These are phyloP conservation scores for Ceratina calcarata DNA, from an alignment of 1,140 invertebrate genomes.

Conservation along the genomic window DNA sequence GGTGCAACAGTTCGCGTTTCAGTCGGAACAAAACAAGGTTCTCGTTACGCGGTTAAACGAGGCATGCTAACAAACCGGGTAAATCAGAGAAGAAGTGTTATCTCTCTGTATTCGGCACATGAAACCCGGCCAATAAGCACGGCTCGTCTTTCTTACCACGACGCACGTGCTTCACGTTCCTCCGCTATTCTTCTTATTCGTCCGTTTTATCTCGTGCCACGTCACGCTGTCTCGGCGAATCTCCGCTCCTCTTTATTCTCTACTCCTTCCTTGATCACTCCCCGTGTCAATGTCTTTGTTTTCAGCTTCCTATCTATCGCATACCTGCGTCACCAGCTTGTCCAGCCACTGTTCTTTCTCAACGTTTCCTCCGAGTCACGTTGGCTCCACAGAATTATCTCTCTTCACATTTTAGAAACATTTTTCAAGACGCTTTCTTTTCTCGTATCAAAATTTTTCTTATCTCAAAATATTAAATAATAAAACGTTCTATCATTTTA, in stretches of 20 bases:
- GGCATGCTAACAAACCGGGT: constrained; percentile 40
- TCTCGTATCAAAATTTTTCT: too few relatives aligned
- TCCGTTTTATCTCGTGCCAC: constrained; percentile 1
- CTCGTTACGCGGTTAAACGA: constrained; percentile 61
- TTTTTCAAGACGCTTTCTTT: too few relatives aligned
- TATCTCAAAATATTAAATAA: too few relatives aligned
- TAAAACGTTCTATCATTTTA: too few relatives aligned
- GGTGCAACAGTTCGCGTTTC: constrained; percentile 5
- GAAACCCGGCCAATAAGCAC: neutral
- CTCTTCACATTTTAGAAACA: too few relatives aligned
- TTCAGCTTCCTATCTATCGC: neutral
- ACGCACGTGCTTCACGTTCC: too few relatives aligned
- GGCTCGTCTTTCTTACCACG: neutral
- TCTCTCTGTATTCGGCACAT: constrained; percentile 3
- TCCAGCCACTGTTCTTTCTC: neutral
- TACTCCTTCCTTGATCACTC: neutral
- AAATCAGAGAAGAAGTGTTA: neutral
- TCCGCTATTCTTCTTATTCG: neutral
- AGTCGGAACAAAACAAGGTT: constrained; percentile 43
- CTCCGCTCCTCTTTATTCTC: neutral
- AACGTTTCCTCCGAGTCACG: too few relatives aligned
- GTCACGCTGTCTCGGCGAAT: constrained; percentile 1
- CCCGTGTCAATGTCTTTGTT: neutral
- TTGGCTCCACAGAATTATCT: too few relatives aligned
- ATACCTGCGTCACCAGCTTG: neutral